phyloP scores from a whole-genome alignment of 2,888 invertebrate genomes.

The Tromatobia lineatoria region DNA sequence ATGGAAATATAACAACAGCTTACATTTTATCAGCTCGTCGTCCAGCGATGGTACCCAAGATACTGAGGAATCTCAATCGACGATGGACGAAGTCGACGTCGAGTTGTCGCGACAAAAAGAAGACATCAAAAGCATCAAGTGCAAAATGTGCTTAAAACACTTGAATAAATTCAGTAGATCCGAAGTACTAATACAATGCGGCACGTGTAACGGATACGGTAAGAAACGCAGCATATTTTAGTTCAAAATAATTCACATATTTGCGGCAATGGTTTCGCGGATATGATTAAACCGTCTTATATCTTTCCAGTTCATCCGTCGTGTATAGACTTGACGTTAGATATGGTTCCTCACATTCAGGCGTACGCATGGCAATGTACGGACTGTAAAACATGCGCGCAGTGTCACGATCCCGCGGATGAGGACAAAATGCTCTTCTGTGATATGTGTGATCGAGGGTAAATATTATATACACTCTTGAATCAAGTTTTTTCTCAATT shows the following conservation, averaged over 20 bases:
- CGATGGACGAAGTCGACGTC: slow-evolving; percentile 84
- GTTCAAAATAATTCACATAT: neutral
- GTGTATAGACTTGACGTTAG: slow-evolving; percentile 94
- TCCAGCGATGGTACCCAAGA: slow-evolving; percentile 85
- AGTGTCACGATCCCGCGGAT: slow-evolving; percentile 93
- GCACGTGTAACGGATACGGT: slow-evolving; percentile 88
- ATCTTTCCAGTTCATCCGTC: slow-evolving; percentile 91
- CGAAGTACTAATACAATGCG: slow-evolving; percentile 88
- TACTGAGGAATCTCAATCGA: slow-evolving; percentile 84
- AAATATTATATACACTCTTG: slow-evolving; percentile 66
- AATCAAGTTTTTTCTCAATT: neutral
- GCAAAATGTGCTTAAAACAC: slow-evolving; percentile 86
- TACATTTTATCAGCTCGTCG: slow-evolving; percentile 81
- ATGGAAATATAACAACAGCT: slow-evolving; percentile 17
- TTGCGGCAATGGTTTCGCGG: neutral
- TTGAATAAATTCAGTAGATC: slow-evolving; percentile 86
- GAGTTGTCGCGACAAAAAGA: slow-evolving; percentile 81
- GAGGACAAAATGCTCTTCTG: slow-evolving; percentile 98
- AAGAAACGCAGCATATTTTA: slow-evolving; percentile 80
- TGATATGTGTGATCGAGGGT: slow-evolving; percentile 96
- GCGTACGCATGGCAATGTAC: slow-evolving; percentile 97
- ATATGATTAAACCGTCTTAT: neutral
- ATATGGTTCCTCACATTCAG: slow-evolving; percentile 93
- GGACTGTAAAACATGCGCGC: slow-evolving; percentile 96
- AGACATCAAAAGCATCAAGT: slow-evolving; percentile 82